These are phyloP conservation scores for Agapornis canus DNA, from an alignment of 2,797 vertebrate genomes.

Conservation along the genomic window DNA sequence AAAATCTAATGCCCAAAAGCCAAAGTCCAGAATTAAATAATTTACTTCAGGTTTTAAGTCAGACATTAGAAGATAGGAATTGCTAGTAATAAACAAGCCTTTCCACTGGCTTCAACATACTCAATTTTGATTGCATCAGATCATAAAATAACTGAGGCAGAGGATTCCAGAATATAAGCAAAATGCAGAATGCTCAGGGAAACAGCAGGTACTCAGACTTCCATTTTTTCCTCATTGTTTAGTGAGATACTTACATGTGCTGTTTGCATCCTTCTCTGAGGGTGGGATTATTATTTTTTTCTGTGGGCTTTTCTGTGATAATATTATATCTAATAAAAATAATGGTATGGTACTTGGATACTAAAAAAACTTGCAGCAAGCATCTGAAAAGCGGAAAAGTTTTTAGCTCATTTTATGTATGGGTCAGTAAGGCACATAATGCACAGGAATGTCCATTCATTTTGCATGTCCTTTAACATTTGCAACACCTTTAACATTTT, in stretches of 20 bases:
- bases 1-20: not conserved
- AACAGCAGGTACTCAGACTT: not conserved
- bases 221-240: not conserved
- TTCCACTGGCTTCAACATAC: not conserved
- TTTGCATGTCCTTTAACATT: not conserved
- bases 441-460: not conserved
- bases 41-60: not conserved
- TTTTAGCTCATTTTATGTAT: not conserved
- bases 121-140: not conserved
- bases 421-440: not conserved
- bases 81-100: not conserved
- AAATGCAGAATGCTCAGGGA: not conserved
- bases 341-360: not conserved
- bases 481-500: not conserved
- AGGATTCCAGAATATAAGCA: not conserved
- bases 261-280: not conserved
- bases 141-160: not conserved
- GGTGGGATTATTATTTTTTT: not conserved
- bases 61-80: not conserved
- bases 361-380: not conserved
- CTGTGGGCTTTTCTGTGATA: not conserved
- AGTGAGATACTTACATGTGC: not conserved
- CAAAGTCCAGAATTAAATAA: not conserved
- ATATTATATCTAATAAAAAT: not conserved
- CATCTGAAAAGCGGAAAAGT: not conserved